Conservation (phyloP, 2,888 invertebrate genomes). For the Coenonympha arcania region DNA sequence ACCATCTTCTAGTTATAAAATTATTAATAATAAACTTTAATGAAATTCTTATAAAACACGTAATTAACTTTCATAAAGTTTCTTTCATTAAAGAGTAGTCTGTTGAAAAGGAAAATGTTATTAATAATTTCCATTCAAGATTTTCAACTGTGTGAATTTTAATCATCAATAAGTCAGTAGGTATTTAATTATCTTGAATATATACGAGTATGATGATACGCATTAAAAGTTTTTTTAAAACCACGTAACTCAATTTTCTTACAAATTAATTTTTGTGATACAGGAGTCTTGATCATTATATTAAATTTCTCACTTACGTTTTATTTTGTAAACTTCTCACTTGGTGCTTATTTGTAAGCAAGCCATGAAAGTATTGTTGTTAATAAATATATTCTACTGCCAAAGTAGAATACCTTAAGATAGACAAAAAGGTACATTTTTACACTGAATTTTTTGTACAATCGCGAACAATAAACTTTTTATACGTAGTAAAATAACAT, state of each 20-base stretch:
- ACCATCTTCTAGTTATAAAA: neutral
- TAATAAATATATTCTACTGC: too few relatives aligned
- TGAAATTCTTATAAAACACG: neutral
- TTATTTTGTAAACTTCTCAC: too few relatives aligned
- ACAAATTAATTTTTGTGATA: neutral
- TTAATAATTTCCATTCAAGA: neutral
- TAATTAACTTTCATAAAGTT: too few relatives aligned
- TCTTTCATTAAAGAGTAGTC: too few relatives aligned
- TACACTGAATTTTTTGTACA: neutral
- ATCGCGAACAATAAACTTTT: conserved; percentile 1
- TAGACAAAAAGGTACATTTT: neutral
- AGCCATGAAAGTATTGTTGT: too few relatives aligned
- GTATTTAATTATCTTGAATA: too few relatives aligned
- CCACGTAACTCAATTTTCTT: too few relatives aligned
- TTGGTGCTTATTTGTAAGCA: too few relatives aligned
- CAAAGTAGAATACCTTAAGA: neutral
- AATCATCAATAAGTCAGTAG: too few relatives aligned
- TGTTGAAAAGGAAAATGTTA: neutral
- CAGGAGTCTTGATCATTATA: neutral
- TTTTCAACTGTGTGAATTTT: neutral
- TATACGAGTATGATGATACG: neutral
- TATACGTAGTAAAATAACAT: neutral
- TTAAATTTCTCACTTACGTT: too few relatives aligned
- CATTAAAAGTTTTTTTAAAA: neutral
- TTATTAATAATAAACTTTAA: neutral